Evolutionary conservation across 2,888 invertebrate species (phyloP).

Genomic region (Zonitis immaculata): DNA sequence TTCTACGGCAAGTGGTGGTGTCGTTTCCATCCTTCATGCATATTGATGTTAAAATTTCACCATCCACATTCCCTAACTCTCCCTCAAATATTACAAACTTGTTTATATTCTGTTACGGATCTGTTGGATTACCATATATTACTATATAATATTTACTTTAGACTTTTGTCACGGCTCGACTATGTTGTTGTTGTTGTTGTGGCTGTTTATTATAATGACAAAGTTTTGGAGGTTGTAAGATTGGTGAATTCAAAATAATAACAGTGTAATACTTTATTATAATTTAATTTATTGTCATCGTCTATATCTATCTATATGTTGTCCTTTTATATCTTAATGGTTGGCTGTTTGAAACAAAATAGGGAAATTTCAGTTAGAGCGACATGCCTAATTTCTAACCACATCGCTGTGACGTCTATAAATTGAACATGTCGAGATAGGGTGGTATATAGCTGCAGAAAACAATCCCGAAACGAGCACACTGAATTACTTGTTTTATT

Average conservation of each 20-base stretch:
- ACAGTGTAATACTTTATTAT: background rate
- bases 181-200: background rate
- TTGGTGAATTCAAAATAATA: background rate
- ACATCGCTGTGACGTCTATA: background rate
- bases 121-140: slow-evolving; percentile 37
- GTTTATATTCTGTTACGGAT: slow-evolving; percentile 36
- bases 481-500: background rate
- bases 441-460: background rate
- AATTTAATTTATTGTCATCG: background rate
- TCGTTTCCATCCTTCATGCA: slow-evolving; percentile 28
- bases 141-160: slow-evolving; percentile 7
- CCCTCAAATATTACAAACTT: slow-evolving; percentile 36
- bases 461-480: background rate
- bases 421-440: background rate
- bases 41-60: slow-evolving; percentile 35
- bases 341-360: background rate
- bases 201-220: background rate
- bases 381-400: background rate
- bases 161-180: background rate
- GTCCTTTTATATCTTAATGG: background rate
- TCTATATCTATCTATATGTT: background rate
- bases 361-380: background rate
- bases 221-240: background rate
- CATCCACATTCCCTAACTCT: slow-evolving; percentile 16
- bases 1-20: background rate